Conservation (phyloP, 2,888 invertebrate genomes). For the Mythimna vitellina region DNA sequence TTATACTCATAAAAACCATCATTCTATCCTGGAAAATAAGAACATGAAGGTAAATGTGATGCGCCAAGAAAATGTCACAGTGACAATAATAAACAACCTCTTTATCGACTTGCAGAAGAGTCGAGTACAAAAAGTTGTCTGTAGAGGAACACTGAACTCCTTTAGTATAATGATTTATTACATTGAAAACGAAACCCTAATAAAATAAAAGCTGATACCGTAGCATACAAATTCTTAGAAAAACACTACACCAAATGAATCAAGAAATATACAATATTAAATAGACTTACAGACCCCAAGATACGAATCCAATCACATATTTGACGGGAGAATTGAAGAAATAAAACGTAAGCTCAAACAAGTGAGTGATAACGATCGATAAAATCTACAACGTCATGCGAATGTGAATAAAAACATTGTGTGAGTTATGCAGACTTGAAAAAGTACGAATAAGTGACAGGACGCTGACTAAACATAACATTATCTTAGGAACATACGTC, state of each 20-base stretch:
- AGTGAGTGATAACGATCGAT: constrained; percentile 73
- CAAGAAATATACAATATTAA: constrained; percentile 33
- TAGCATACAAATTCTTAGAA: constrained; percentile 5
- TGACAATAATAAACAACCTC: not conserved
- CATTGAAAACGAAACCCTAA: not conserved
- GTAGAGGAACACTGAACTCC: not conserved
- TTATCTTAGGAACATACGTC: constrained; percentile 31
- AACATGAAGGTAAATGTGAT: not conserved
- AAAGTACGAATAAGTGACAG: constrained; percentile 33
- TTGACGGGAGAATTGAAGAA: constrained; percentile 58
- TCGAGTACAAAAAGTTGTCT: not conserved
- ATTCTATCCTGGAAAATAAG: not conserved
- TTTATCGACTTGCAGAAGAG: not conserved
- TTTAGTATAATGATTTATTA: constrained; percentile 3
- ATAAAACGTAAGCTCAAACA: constrained; percentile 65
- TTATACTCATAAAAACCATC: too few species aligned
- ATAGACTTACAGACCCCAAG: constrained; percentile 48
- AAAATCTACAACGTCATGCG: constrained; percentile 72
- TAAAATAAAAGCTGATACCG: not conserved
- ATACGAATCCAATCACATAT: constrained; percentile 61
- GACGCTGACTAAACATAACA: constrained; percentile 40
- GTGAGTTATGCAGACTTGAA: constrained; percentile 39
- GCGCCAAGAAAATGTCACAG: not conserved
- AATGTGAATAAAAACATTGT: constrained; percentile 62
- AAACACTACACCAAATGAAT: constrained; percentile 32